These are phyloP conservation scores for Loriculus beryllinus DNA, from an alignment of 2,797 vertebrate species.

Conservation along the genomic window DNA sequence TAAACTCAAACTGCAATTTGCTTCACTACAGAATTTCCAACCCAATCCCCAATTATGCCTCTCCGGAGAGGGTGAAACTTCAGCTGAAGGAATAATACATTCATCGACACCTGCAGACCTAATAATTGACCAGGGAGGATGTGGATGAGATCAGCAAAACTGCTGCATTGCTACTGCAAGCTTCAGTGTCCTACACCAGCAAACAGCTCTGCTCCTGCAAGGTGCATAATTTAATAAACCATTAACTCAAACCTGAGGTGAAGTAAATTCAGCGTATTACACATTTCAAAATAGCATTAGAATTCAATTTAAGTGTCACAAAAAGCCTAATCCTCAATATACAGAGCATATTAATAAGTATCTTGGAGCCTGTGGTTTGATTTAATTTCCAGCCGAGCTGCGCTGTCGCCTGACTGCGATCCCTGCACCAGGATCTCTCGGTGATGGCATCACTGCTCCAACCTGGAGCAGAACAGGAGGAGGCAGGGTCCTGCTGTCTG, in stretches of 20 bases:
- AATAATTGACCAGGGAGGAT: constrained; percentile 14
- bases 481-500: accelerated
- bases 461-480: accelerated
- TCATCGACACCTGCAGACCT: constrained; percentile 20
- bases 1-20: not conserved
- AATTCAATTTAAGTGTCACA: constrained; percentile 70
- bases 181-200: not conserved
- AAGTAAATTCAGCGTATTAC: constrained; percentile 59
- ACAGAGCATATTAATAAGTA: constrained; percentile 55
- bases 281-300: constrained; percentile 72
- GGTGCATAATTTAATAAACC: constrained; percentile 67
- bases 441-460: not conserved
- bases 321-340: constrained; percentile 51
- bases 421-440: not conserved
- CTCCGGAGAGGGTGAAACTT: not conserved
- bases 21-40: not conserved
- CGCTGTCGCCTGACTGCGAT: not conserved
- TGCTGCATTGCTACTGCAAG: constrained; percentile 8
- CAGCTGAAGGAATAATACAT: not conserved
- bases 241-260: constrained; percentile 68
- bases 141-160: constrained; percentile 47
- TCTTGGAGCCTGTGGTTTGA: constrained; percentile 36
- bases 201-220: not conserved
- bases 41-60: not conserved
- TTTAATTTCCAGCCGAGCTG: constrained; percentile 29